A percentile compares a stretch with the other conserved stretches of the same genome.
phyloP scores from a whole-genome alignment of 2,797 vertebrate genomes.

The Micrastur ruficollis region DNA sequence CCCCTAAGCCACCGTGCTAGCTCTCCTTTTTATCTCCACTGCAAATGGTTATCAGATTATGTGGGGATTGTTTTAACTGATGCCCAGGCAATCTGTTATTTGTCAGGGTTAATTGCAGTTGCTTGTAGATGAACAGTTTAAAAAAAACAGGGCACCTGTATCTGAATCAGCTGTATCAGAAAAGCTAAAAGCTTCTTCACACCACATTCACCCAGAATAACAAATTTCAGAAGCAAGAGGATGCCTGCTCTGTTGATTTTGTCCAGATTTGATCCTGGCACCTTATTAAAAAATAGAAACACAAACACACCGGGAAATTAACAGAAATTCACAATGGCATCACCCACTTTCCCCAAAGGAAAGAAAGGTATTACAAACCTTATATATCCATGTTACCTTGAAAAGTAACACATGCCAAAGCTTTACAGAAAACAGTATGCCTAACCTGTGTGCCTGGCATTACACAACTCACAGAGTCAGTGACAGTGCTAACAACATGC shows the following conservation, averaged over 20 bases:
- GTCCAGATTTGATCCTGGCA: background rate
- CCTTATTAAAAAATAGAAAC: background rate
- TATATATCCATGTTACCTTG: background rate
- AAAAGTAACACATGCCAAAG: background rate
- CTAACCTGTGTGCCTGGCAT: background rate
- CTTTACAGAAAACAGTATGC: background rate
- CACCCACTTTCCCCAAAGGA: background rate
- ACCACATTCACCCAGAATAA: background rate
- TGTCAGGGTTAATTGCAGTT: background rate
- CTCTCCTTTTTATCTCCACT: background rate
- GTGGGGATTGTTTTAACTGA: background rate
- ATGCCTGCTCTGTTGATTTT: background rate
- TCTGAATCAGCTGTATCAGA: background rate
- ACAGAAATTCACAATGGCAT: background rate
- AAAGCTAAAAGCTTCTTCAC: background rate
- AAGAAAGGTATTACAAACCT: background rate
- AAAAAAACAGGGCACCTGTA: background rate
- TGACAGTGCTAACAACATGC: fast-evolving
- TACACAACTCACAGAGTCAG: background rate
- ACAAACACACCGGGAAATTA: background rate
- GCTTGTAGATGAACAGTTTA: background rate
- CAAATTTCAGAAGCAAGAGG: background rate
- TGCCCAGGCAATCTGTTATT: background rate
- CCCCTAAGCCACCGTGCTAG: background rate
- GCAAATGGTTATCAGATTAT: background rate